Evolutionary conservation across 2,113 vertebrate species (phyloP).

Genomic region (Cynoglossus semilaevis): DNA sequence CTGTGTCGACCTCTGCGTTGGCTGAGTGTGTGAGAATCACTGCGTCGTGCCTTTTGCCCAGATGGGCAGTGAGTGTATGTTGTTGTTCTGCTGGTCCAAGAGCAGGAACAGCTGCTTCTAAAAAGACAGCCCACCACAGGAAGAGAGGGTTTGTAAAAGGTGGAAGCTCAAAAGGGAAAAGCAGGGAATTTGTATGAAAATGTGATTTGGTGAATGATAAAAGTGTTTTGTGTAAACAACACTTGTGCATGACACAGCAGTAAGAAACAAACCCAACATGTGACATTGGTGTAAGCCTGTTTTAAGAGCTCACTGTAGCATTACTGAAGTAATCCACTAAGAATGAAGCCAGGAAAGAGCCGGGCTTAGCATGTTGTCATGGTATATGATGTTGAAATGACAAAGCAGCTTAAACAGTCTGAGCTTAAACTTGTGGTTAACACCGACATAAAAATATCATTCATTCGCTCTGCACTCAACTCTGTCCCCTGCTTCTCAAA

Average conservation of each 20-base stretch:
- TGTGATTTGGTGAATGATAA: too few species aligned
- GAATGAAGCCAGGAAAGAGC: slow-evolving; percentile 43
- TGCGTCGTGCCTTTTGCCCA: slow-evolving; percentile 42
- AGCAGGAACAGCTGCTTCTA: slow-evolving; percentile 65
- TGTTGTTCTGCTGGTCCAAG: slow-evolving; percentile 48
- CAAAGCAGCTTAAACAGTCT: slow-evolving; percentile 24
- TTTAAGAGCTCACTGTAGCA: slow-evolving; percentile 17
- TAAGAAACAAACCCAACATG: too few species aligned
- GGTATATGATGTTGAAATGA: slow-evolving; percentile 23
- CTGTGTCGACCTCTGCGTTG: slow-evolving; percentile 42
- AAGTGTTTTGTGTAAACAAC: not conserved
- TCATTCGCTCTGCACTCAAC: not conserved
- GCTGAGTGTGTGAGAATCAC: slow-evolving; percentile 46
- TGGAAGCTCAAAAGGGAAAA: too few species aligned
- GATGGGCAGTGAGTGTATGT: slow-evolving; percentile 53
- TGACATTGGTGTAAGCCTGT: slow-evolving; percentile 1
- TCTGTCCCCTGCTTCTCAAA: not conserved
- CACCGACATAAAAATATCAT: slow-evolving; percentile 2
- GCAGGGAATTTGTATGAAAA: too few species aligned
- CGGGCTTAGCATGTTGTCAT: slow-evolving; percentile 39
- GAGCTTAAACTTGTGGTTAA: slow-evolving; percentile 14
- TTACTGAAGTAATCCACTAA: slow-evolving; percentile 32
- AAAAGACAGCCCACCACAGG: slow-evolving; percentile 31
- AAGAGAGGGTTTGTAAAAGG: slow-evolving; percentile 8
- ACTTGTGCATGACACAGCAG: not conserved